Evolutionary conservation across 2,797 vertebrate genomes (phyloP), one percentile per base, ranked within the genome.

Genomic region (Gymnocypris eckloni): DNA sequence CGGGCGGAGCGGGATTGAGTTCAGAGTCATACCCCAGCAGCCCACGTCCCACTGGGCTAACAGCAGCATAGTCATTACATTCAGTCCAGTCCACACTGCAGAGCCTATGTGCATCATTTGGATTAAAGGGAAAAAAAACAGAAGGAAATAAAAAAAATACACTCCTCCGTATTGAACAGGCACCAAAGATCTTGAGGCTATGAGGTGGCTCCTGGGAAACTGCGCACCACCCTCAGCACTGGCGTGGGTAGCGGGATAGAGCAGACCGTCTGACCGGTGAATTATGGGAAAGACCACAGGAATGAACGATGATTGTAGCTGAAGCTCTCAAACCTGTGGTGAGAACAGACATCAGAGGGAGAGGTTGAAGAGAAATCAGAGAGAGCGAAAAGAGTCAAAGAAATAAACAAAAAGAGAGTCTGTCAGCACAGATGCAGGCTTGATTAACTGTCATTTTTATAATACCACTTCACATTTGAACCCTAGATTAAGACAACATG

Each of bases 31-130:
- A 13, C 95, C 96, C 64, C 94, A 92, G 93, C 95, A 96, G 87
- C 93, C 95, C 91, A 94, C 93, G 83, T 95, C 96, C 92, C 95
- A 95, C 86, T 96, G 92, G 90, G 94, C 95, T 25, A 96, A 91
- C 85, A 96, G 91, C 85, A 96, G 90, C 85, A 97, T 92, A 61
- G 94, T 92, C 66, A 96, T 87, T 9, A 94, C 90, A 88, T 94
- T 96, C 87, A 96, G 86, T 84, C 79, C 84, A n/a, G 85, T 87
- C 89, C 90, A 90, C 7, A 81, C 43, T n/a, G 78, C 59, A 70
- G 69, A 64, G 41, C 87, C 52, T 78, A 45, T 70, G 76, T 61
- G 83, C 90, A 88, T 92, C 88, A 86, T 91, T 87, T 83, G 50
- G 82, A 83, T 45, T 25, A 25, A 82, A 76, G 64, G 28, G 48